Evolutionary conservation across 2,888 invertebrate genomes (phyloP).

Genomic region (Mesochorus sp.): DNA sequence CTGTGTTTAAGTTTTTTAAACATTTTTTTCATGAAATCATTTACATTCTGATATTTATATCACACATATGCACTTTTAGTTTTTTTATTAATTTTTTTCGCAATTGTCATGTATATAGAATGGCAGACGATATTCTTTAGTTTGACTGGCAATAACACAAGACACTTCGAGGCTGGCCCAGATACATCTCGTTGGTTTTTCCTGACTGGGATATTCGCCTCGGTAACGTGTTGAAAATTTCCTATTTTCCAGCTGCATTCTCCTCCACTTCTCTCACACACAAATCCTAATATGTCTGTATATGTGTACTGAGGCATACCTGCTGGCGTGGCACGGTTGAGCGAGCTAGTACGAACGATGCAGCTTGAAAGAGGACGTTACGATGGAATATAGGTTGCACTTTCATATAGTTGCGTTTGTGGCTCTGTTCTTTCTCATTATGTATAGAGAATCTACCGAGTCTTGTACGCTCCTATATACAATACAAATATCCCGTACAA

Average conservation of each 20-base stretch:
- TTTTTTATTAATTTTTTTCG: no score
- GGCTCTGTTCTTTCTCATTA: slow-evolving; percentile 16
- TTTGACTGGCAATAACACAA: neutral
- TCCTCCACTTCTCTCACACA: slow-evolving; percentile 5
- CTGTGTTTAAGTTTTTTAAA: no score
- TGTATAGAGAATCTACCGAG: slow-evolving; percentile 34
- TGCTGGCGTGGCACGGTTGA: slow-evolving; percentile 37
- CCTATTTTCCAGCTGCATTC: slow-evolving; percentile 43
- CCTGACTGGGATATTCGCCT: slow-evolving; percentile 40
- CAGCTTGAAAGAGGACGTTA: slow-evolving; percentile 48
- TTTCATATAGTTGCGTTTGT: slow-evolving; percentile 34
- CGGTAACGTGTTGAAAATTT: slow-evolving; percentile 53
- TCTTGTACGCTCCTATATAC: neutral
- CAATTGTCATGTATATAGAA: no score
- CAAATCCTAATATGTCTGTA: neutral
- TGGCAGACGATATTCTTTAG: neutral
- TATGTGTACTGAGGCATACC: neutral
- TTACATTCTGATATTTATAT: no score
- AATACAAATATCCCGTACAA: slow-evolving; percentile 6
- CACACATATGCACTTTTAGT: neutral
- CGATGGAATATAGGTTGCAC: slow-evolving; percentile 42
- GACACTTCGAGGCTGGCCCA: slow-evolving; percentile 63
- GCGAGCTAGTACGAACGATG: slow-evolving; percentile 49
- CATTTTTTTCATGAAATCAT: no score
- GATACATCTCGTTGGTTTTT: slow-evolving; percentile 65